Evolutionary conservation across 1,140 invertebrate species (phyloP).

Genomic region (Laupala kohalensis): DNA sequence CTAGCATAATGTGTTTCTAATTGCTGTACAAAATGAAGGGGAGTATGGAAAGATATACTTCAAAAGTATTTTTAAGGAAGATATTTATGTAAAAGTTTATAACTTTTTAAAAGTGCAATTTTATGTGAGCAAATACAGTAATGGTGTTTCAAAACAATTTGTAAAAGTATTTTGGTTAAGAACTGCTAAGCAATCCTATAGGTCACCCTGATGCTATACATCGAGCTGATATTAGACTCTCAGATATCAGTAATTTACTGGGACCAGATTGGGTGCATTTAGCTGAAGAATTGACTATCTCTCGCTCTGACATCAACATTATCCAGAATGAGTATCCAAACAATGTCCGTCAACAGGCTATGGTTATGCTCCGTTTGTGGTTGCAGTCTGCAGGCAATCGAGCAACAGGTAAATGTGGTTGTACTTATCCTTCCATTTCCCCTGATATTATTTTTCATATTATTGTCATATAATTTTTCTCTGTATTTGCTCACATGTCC

Average conservation of each 20-base stretch:
- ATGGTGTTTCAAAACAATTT: neutral
- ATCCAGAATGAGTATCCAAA: constrained; percentile 77
- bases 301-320: constrained; percentile 71
- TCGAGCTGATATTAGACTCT: constrained; percentile 65
- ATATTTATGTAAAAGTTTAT: no score
- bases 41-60: no score
- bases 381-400: constrained; percentile 35
- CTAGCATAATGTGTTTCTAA: no score
- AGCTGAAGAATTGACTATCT: constrained; percentile 70
- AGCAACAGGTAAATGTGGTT: constrained; percentile 30
- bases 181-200: constrained; percentile 11
- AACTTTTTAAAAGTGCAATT: no score
- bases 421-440: no score
- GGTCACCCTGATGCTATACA: constrained; percentile 53
- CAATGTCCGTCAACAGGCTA: constrained; percentile 76
- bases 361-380: constrained; percentile 88
- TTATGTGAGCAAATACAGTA: neutral
- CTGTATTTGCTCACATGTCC: neutral
- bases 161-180: neutral
- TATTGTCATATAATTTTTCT: neutral
- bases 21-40: no score
- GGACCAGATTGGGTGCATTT: constrained; percentile 85
- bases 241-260: constrained; percentile 82
- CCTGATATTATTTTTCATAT: no score
- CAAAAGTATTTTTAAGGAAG: no score